Evolutionary conservation across 2,797 vertebrate genomes (phyloP), one percentile per base, ranked within the genome.

Genomic region (Dermochelys coriacea): DNA sequence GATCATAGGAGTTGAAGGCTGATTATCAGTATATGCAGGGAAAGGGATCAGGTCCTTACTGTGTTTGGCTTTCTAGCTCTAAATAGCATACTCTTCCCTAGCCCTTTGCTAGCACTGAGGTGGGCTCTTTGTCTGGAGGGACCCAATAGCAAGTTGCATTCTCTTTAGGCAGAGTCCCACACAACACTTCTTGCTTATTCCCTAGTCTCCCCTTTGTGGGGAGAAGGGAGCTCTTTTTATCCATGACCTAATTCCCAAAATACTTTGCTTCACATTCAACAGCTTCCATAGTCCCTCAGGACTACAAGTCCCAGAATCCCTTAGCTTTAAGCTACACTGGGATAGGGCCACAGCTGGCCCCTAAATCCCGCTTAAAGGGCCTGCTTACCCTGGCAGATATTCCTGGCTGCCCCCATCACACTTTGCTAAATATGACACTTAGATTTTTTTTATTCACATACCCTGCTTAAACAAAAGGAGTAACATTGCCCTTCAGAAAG

Each of bases 11-110:
- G 74, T 75, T 75, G 41, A 75, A 47, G 74, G 27, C 27, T 75
- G 71, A 75, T 12, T 77, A 27, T 45, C 23, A 77, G 18, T 18
- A 3, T 10, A 77, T 16, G 27, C 25, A 49, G 15, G 14, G 12
- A 77, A 49, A 77, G 41, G 25, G 25, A 41, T 64, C 3, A 86
- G 82, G n/a, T 4, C 85, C 0, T 0, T n/a, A n/a, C 54, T 85
- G 12, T 45, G 85, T 21, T 82, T 84, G 25, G 29, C 27, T 74
- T 71, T 31, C 61, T 54, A n/a, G 18, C 27, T 25, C 51, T 37
- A 23, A 41, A 71, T 21, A 71, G n/a, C 37, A 37, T 12, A 41
- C 41, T 29, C 18, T 71, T 31, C 51, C 83, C 5, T 51, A 52
- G n/a, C 29, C 37, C 41, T 41, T 41, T 41, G 41, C 41, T 41